A percentile compares a stretch with the other conserved stretches of the same genome.
Evolutionary conservation across 2,888 invertebrate genomes (phyloP).

Genomic region (Patella pellucida): DNA sequence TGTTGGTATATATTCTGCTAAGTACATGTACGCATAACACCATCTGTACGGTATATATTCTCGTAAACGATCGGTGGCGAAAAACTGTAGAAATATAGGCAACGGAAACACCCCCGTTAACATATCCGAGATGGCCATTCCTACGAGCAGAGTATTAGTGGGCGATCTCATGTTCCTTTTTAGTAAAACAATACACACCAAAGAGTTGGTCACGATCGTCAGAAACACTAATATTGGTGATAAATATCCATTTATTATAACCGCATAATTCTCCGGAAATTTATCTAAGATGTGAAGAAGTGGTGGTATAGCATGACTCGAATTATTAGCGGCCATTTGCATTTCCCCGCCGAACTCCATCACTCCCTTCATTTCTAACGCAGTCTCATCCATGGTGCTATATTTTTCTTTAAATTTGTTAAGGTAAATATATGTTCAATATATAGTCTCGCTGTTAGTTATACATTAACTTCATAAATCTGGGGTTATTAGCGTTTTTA

Average conservation of each 20-base stretch:
- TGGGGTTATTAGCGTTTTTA: no score
- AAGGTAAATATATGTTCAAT: no score
- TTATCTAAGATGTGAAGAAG: neutral
- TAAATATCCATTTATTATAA: slow-evolving; percentile 81
- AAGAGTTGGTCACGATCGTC: slow-evolving; percentile 90
- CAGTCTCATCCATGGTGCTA: no score
- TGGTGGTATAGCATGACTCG: neutral
- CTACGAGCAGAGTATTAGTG: slow-evolving; percentile 91
- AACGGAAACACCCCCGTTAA: slow-evolving; percentile 78
- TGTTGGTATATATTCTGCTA: slow-evolving; percentile 64
- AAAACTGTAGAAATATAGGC: slow-evolving; percentile 87
- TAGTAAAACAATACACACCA: slow-evolving; percentile 90
- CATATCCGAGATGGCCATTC: slow-evolving; percentile 97
- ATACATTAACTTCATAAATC: no score
- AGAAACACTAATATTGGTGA: slow-evolving; percentile 88
- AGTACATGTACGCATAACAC: slow-evolving; percentile 80
- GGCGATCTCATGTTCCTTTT: slow-evolving; percentile 92
- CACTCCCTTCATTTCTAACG: no score
- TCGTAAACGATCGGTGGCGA: slow-evolving; percentile 88
- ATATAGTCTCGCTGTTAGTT: no score
- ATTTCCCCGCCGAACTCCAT: no score
- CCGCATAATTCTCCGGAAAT: slow-evolving; percentile 48
- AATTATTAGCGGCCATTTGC: neutral
- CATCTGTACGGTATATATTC: slow-evolving; percentile 82
- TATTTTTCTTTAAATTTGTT: no score